Percentiles rank a stretch among this genome's conserved stretches.
These are phyloP conservation scores for Pseudotriccus pelzelni DNA, from an alignment of 2,797 vertebrate species.

Conservation along the genomic window DNA sequence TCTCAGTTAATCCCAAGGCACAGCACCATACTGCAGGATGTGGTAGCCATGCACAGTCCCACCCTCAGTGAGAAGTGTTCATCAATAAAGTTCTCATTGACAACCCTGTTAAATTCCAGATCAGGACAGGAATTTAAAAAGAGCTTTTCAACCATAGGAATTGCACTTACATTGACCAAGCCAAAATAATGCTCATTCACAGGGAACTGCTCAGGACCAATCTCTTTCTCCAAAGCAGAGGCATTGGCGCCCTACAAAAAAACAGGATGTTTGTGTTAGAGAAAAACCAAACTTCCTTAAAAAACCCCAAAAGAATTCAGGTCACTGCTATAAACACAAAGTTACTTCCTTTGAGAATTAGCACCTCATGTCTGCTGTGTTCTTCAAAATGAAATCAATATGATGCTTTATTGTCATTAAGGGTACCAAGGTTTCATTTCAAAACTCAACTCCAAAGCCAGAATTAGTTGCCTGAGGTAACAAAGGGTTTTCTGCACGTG, in stretches of 20 bases:
- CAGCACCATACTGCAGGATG: background rate
- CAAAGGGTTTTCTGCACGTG: background rate
- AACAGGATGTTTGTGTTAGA: background rate
- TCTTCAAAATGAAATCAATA: background rate
- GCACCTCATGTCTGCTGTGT: background rate
- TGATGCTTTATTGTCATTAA: background rate
- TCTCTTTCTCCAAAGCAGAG: conserved; percentile 80
- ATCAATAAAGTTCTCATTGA: background rate
- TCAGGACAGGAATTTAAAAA: background rate
- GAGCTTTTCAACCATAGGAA: background rate
- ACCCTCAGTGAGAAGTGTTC: background rate
- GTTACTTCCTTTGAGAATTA: background rate
- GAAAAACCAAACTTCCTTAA: background rate
- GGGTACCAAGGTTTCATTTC: background rate
- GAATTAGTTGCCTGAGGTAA: background rate
- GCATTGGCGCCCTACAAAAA: conserved; percentile 72
- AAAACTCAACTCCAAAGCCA: background rate
- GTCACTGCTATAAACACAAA: background rate
- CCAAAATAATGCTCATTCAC: conserved; percentile 77
- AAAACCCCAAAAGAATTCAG: background rate
- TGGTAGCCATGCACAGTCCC: background rate
- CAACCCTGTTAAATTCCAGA: background rate
- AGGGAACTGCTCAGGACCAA: conserved; percentile 76
- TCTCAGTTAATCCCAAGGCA: background rate
- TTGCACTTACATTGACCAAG: conserved; percentile 72